Percentiles rank a stretch among this genome's conserved stretches.
Conservation (phyloP, 2,797 vertebrate species). For the Ceyx erithaca region DNA sequence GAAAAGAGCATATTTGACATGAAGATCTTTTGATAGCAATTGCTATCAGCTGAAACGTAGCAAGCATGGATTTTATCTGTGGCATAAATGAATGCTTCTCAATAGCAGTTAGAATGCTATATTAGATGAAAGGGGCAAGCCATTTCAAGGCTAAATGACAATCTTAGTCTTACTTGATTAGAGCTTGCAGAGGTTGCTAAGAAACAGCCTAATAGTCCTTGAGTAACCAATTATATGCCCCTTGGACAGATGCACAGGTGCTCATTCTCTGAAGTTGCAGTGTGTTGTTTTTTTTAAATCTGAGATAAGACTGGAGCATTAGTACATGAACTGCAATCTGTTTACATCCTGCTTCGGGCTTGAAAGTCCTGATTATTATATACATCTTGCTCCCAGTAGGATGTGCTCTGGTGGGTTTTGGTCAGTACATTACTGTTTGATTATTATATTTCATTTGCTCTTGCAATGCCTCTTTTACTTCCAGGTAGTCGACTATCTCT, state of each 20-base stretch:
- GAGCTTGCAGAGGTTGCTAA: conserved; percentile 87
- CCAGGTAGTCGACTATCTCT: background rate
- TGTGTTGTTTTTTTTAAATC: background rate
- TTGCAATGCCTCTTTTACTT: background rate
- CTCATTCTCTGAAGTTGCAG: conserved; percentile 26
- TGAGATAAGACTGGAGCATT: conserved; percentile 34
- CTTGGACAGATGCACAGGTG: conserved; percentile 72
- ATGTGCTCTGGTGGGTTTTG: background rate
- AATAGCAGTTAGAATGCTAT: conserved; percentile 41
- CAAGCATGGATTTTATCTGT: conserved; percentile 32
- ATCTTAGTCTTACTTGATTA: conserved; percentile 85
- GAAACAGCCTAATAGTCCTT: conserved; percentile 85
- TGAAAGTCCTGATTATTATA: background rate
- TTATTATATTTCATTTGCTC: background rate
- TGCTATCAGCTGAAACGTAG: background rate
- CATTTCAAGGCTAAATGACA: conserved; percentile 77
- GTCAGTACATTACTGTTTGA: background rate
- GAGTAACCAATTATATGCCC: conserved; percentile 88
- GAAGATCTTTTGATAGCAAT: background rate
- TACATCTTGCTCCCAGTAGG: background rate
- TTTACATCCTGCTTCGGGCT: conserved; percentile 11
- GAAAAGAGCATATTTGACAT: background rate
- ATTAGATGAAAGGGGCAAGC: conserved; percentile 54
- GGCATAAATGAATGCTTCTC: conserved; percentile 7
- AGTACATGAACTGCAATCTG: conserved; percentile 24